phyloP scores from a whole-genome alignment of 1,140 invertebrate genomes.

The Cotesia glomerata region DNA sequence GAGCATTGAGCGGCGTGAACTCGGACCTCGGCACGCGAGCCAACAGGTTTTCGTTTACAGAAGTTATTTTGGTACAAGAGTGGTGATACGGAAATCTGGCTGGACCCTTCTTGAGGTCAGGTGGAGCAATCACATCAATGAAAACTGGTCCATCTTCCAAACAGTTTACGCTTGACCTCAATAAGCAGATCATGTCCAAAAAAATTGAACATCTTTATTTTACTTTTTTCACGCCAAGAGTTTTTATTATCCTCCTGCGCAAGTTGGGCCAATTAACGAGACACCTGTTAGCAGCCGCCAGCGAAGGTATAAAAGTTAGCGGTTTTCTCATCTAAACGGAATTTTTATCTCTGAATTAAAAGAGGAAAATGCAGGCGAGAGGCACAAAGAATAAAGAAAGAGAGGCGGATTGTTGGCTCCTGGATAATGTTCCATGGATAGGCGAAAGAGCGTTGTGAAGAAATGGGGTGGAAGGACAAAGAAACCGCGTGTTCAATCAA shows the following conservation, averaged over 20 bases:
- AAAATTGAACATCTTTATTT: neutral
- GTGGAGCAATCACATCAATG: constrained; percentile 38
- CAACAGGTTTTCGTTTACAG: constrained; percentile 49
- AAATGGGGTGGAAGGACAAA: constrained; percentile 38
- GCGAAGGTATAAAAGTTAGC: neutral
- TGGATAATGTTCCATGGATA: too few relatives aligned
- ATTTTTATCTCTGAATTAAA: neutral
- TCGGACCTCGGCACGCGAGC: constrained; percentile 52
- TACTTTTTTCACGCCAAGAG: neutral
- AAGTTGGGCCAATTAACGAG: constrained; percentile 26
- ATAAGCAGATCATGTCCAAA: constrained; percentile 8
- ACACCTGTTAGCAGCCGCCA: constrained; percentile 22
- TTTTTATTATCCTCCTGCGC: neutral
- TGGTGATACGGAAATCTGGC: constrained; percentile 12
- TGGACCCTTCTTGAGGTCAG: constrained; percentile 52
- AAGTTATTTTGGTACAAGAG: neutral
- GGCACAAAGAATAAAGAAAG: neutral
- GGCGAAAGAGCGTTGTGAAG: constrained; percentile 19
- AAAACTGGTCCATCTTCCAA: constrained; percentile 56
- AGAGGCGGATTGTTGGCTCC: neutral
- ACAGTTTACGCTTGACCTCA: neutral
- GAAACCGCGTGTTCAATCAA: constrained; percentile 56
- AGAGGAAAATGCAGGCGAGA: neutral
- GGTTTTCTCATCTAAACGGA: neutral
- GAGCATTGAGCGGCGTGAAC: neutral